A percentile compares a stretch with the other conserved stretches of the same genome.
phyloP scores from a whole-genome alignment of 1,140 invertebrate genomes.

The Apocrypta bakeri region DNA sequence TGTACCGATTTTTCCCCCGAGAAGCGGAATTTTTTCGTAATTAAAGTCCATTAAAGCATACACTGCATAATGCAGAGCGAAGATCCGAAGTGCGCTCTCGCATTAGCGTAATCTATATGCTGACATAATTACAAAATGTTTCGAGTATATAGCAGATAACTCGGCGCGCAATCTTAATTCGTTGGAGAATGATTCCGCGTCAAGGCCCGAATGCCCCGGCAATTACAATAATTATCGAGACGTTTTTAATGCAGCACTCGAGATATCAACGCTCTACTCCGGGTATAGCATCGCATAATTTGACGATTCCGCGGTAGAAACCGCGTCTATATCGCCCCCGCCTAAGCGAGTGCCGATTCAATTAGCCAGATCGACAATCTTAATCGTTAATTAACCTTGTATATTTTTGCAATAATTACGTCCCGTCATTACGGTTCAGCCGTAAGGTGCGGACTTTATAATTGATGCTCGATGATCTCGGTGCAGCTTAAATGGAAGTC shows the following conservation, averaged over 20 bases:
- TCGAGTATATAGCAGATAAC: background rate
- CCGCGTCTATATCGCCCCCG: background rate
- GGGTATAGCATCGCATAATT: too few species aligned
- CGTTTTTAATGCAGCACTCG: background rate
- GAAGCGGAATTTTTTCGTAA: background rate
- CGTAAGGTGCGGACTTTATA: too few species aligned
- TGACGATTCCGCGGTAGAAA: background rate
- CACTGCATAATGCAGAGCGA: too few species aligned
- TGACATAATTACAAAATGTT: background rate
- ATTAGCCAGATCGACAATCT: slow-evolving; percentile 66
- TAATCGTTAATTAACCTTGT: slow-evolving; percentile 70
- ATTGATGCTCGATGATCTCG: slow-evolving; percentile 52
- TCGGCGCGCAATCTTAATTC: slow-evolving; percentile 7
- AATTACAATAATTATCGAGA: slow-evolving; percentile 13
- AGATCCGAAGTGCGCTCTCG: too few species aligned
- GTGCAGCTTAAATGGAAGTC: background rate
- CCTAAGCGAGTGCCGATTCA: slow-evolving; percentile 57
- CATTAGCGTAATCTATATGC: background rate
- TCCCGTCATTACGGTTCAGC: slow-evolving; percentile 62
- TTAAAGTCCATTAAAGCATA: background rate
- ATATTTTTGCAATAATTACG: slow-evolving; percentile 66
- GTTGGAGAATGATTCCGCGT: background rate
- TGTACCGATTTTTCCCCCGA: too few species aligned
- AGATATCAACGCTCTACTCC: slow-evolving; percentile 9
- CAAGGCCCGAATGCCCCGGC: background rate